These are phyloP conservation scores for Pangasius macronema DNA, from an alignment of 2,797 vertebrate species.

Conservation along the genomic window DNA sequence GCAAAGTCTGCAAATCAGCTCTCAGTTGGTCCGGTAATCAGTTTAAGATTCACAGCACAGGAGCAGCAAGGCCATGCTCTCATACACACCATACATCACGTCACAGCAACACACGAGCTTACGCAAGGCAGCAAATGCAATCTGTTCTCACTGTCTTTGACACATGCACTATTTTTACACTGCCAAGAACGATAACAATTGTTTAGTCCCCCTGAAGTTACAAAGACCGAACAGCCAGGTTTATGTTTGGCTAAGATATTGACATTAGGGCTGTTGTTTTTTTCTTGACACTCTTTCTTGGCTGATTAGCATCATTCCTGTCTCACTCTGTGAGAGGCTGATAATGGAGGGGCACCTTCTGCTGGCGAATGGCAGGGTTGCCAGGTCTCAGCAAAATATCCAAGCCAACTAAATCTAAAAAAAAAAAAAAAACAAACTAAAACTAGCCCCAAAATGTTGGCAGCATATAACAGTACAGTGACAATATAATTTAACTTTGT, in stretches of 20 bases:
- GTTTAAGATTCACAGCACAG: not conserved
- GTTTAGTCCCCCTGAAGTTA: conserved; percentile 4
- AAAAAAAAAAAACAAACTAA: not conserved
- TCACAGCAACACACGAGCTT: conserved; percentile 19
- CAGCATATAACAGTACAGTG: not conserved
- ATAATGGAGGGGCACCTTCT: not conserved
- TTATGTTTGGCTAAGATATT: conserved; percentile 23
- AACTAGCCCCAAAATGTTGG: not conserved
- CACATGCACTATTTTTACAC: conserved; percentile 17
- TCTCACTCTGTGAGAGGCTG: not conserved
- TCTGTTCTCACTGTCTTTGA: conserved; percentile 22
- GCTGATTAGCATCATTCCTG: conserved; percentile 37
- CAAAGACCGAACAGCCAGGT: conserved; percentile 4
- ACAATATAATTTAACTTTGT: not conserved
- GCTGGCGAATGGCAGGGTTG: not conserved
- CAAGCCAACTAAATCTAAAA: not conserved
- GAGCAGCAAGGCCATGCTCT: conserved; percentile 25
- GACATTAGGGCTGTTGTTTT: conserved; percentile 29
- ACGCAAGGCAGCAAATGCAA: not conserved
- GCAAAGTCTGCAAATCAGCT: conserved; percentile 8
- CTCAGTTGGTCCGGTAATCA: not conserved
- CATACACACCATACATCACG: conserved; percentile 21
- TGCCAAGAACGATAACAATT: conserved; percentile 43
- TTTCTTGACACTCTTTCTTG: conserved; percentile 25
- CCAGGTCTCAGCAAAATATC: not conserved